Percentiles rank a stretch among this genome's conserved stretches.
Conservation (phyloP, 2,888 invertebrate genomes). For the Pelosia muscerda region DNA sequence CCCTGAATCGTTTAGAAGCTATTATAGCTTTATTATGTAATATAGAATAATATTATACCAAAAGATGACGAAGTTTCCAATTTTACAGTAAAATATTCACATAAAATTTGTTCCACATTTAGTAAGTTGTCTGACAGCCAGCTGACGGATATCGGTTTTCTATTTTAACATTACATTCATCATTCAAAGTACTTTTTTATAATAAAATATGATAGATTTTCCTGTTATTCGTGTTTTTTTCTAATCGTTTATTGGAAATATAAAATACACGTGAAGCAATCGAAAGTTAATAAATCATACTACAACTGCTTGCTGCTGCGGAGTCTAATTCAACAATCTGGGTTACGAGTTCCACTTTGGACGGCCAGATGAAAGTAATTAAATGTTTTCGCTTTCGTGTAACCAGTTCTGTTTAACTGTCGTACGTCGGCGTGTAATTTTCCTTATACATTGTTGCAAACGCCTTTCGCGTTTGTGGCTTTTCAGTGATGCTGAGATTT, state of each 20-base stretch:
- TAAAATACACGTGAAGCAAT: conserved; percentile 36
- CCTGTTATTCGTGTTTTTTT: conserved; percentile 27
- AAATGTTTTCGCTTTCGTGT: conserved; percentile 76
- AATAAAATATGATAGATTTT: conserved; percentile 37
- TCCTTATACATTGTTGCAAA: conserved; percentile 37
- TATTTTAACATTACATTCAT: conserved; percentile 18
- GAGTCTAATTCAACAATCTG: conserved; percentile 57
- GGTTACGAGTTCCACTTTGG: conserved; percentile 63
- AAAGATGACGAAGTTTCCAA: conserved; percentile 25
- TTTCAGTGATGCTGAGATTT: neutral
- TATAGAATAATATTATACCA: conserved; percentile 26
- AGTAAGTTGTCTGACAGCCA: conserved; percentile 15
- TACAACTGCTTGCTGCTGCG: conserved; percentile 27
- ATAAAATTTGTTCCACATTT: conserved; percentile 23
- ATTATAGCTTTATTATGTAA: conserved; percentile 18
- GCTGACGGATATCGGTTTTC: conserved; percentile 25
- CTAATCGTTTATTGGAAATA: conserved; percentile 25
- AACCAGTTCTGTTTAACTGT: conserved; percentile 64
- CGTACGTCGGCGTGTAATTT: conserved; percentile 43
- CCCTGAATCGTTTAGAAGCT: conserved; percentile 22
- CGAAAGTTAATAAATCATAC: conserved; percentile 52
- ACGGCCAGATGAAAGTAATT: conserved; percentile 77
- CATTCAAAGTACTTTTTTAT: conserved; percentile 12
- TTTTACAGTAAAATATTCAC: conserved; percentile 28
- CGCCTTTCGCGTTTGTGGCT: conserved; percentile 12